Conservation (phyloP, 2,113 vertebrate genomes). For the Clinocottus analis region DNA sequence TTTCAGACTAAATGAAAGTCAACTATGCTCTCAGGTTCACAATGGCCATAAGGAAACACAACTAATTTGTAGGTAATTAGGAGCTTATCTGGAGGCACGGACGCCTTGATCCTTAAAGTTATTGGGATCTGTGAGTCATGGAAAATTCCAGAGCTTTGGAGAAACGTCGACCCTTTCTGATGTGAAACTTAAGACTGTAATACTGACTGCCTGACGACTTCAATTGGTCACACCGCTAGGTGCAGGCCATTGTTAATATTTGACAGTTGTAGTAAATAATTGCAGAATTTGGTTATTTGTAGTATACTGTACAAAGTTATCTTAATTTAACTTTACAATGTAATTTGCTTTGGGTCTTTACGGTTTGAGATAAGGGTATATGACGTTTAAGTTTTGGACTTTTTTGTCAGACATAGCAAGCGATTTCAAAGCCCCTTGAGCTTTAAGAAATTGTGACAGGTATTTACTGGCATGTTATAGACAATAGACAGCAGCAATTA, state of each 20-base stretch:
- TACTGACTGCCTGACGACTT: neutral
- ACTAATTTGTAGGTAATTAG: neutral
- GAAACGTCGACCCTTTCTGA: neutral
- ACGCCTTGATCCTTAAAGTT: neutral
- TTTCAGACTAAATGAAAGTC: slow-evolving; percentile 20
- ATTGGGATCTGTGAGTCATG: neutral
- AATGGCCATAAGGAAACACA: slow-evolving; percentile 19
- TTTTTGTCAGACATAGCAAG: neutral
- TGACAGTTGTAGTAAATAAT: neutral
- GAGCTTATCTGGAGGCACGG: neutral
- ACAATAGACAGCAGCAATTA: neutral
- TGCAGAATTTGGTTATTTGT: neutral
- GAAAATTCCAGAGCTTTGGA: neutral
- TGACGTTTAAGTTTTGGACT: neutral
- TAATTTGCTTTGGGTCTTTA: neutral
- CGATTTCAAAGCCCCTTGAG: neutral
- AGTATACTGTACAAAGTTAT: neutral
- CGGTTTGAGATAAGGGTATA: no score
- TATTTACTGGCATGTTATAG: neutral
- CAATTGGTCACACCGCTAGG: neutral
- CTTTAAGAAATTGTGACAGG: neutral
- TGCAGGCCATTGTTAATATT: neutral
- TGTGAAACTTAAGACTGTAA: neutral
- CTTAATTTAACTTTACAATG: neutral
- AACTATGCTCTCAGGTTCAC: neutral